These are phyloP conservation scores for Octonoba sinensis DNA, from an alignment of 2,888 invertebrate species.

Conservation along the genomic window DNA sequence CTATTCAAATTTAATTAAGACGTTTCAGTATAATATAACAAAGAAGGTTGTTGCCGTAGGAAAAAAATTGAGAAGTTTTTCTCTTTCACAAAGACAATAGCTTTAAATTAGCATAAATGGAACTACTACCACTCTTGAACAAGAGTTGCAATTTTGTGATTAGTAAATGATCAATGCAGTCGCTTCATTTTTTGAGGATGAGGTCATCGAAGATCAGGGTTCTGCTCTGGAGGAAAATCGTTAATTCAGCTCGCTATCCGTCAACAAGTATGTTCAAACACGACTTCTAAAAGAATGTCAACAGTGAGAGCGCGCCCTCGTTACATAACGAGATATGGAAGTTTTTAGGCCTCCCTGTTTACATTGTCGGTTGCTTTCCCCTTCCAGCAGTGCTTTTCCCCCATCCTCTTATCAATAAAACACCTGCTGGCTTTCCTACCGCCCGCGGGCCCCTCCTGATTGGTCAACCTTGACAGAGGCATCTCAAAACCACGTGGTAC, in stretches of 20 bases:
- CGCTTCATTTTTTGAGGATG: no score
- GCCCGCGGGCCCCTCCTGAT: conserved; percentile 39
- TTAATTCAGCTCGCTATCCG: conserved; percentile 58
- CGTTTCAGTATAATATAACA: no score
- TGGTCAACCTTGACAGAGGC: conserved; percentile 51
- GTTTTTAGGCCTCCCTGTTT: conserved; percentile 64
- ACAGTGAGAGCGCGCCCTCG: conserved; percentile 48
- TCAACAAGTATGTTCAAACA: conserved; percentile 63
- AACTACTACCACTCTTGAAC: no score
- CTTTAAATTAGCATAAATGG: no score
- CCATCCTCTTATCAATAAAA: conserved; percentile 57
- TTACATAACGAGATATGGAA: conserved; percentile 63
- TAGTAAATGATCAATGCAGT: no score
- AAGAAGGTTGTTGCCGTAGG: no score
- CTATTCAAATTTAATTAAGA: no score
- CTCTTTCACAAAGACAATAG: no score
- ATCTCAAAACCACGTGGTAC: conserved; percentile 56
- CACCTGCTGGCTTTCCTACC: conserved; percentile 57
- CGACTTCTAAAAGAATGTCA: conserved; percentile 52
- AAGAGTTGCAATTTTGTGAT: no score
- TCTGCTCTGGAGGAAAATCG: conserved; percentile 30
- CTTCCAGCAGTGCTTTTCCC: conserved; percentile 5
- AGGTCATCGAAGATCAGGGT: conserved; percentile 6
- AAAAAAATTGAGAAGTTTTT: no score
- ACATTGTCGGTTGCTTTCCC: conserved; percentile 53